A percentile compares a stretch with the other conserved stretches of the same genome.
Evolutionary conservation across 2,113 vertebrate genomes (phyloP).

Genomic region (Paramormyrops kingsleyae): DNA sequence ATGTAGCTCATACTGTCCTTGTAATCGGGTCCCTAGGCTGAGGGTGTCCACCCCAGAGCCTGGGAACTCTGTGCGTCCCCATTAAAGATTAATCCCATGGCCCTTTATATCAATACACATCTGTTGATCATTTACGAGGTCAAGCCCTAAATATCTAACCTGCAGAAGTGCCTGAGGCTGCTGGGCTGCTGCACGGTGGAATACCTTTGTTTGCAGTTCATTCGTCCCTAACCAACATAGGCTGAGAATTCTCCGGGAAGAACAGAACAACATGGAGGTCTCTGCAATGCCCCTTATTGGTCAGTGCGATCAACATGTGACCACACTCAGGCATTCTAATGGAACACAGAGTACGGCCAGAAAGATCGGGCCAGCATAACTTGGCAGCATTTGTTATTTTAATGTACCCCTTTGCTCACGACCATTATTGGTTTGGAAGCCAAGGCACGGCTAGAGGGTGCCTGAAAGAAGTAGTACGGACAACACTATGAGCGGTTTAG

Average conservation of each 20-base stretch:
- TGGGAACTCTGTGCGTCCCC: neutral
- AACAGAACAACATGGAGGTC: neutral
- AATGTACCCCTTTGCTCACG: neutral
- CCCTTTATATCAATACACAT: neutral
- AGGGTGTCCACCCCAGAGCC: neutral
- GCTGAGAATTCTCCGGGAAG: neutral
- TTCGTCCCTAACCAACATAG: neutral
- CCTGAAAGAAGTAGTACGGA: neutral
- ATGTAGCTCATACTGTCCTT: neutral
- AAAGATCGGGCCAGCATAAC: neutral
- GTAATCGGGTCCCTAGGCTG: neutral
- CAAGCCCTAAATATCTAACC: neutral
- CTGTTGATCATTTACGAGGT: neutral
- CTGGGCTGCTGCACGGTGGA: neutral
- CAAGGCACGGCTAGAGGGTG: neutral
- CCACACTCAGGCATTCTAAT: neutral
- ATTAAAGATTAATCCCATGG: conserved; percentile 16
- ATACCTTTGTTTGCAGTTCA: neutral
- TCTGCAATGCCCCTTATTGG: neutral
- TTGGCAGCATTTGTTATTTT: neutral
- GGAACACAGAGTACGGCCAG: neutral
- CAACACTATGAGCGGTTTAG: neutral
- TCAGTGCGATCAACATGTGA: neutral
- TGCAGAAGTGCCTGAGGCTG: neutral
- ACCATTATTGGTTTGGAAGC: neutral